Evolutionary conservation across 2,888 invertebrate species (phyloP), one percentile per base, ranked within the genome.

Genomic region (Hydraecia micacea): DNA sequence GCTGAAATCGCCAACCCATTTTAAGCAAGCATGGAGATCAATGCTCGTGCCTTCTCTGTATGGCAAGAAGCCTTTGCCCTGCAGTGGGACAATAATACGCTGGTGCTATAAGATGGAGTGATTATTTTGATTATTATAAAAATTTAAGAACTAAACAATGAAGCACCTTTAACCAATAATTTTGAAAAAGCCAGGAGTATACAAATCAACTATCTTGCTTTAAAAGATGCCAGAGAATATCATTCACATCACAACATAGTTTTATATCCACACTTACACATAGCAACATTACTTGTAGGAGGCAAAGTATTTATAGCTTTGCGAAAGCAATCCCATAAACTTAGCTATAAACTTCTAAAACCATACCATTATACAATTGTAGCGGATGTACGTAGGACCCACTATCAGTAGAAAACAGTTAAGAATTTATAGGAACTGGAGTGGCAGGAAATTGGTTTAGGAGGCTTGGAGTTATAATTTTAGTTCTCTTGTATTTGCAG

Each of bases 301-400:
- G 32, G 73, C 52, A 69, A 73, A 77, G n/a, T 62, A 81, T 79
- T 84, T 81, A 84, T 65, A 46, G 73, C 60, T 72, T 49, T 42
- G 67, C 72, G 36, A 83, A 87, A 83, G 81, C 83, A 74, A 79
- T 79, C 65, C 76, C 71, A 80, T 84, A 84, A 84, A 84, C 25
- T 65, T 0, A 58, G 68, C 60, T 2, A 77, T 84, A 84, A 77
- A 84, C 67, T 65, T 74, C 74, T 74, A 69, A 84, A 80, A 84
- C 71, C 60, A 69, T 80, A 74, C 60, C n/a, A 83, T 75, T 71
- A 79, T 28, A 84, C 68, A 80, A 84, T 74, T 77, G 68, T 72
- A 75, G 42, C 84, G 84, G 84, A 84, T 80, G 71, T 73, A 36
- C 65, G 63, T 62, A n/a, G 62, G 65, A 46, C 69, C 65, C 55